phyloP scores from a whole-genome alignment of 2,113 vertebrate species.

The Tragelaphus scriptus region DNA sequence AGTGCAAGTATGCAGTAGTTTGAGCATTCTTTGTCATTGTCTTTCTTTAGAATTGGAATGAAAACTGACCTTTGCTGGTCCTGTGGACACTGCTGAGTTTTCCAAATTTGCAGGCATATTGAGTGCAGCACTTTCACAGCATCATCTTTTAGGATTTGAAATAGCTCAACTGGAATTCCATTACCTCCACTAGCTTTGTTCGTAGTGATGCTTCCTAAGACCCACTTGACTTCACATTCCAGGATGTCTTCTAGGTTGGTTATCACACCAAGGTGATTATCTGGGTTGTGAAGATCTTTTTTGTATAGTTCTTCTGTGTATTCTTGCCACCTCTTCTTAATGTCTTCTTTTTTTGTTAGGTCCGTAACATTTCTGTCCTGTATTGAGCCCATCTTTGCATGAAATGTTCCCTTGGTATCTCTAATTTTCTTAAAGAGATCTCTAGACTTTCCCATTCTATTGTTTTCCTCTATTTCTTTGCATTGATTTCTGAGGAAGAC shows the following conservation, averaged over 20 bases:
- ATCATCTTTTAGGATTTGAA: not conserved
- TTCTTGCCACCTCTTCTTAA: not conserved
- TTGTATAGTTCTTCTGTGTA: not conserved
- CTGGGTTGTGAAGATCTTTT: not conserved
- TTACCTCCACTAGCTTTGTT: not conserved
- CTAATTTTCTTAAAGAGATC: not conserved
- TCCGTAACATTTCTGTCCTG: not conserved
- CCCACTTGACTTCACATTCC: not conserved
- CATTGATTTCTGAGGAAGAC: not conserved
- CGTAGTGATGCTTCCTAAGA: fast-evolving
- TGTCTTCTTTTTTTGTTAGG: not conserved
- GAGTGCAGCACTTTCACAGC: not conserved
- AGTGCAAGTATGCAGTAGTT: fast-evolving
- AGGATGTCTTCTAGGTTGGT: not conserved
- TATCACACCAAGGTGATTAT: not conserved
- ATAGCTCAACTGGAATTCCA: not conserved
- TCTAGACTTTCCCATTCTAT: not conserved
- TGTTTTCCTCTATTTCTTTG: not conserved
- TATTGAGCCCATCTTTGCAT: not conserved
- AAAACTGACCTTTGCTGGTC: not conserved
- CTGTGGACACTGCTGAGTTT: not conserved
- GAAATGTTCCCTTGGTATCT: not conserved
- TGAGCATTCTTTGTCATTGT: not conserved
- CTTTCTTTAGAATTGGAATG: not conserved
- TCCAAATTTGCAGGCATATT: not conserved